A percentile compares a stretch with the other conserved stretches of the same genome.
Conservation (phyloP, 2,797 vertebrate species). For the Semotilus atromaculatus region DNA sequence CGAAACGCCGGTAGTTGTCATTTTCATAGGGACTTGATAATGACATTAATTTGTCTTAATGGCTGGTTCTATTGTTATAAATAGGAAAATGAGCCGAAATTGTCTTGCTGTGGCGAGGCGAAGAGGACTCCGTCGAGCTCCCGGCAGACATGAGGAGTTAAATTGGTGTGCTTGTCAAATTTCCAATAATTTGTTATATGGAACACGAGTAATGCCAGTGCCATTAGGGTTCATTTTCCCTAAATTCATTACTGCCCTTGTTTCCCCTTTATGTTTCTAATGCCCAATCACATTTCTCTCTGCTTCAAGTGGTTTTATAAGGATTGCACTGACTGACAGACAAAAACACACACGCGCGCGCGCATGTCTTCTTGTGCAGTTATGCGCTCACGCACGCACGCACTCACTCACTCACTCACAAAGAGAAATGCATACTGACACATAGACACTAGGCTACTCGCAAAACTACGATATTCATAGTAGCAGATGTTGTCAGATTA, state of each 20-base stretch:
- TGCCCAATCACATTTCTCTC: slow-evolving; percentile 91
- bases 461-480: slow-evolving; percentile 3
- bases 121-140: slow-evolving; percentile 95
- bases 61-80: slow-evolving; percentile 99
- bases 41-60: slow-evolving; percentile 99
- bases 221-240: slow-evolving; percentile 99
- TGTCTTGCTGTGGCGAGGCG: slow-evolving; percentile 71
- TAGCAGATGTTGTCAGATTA: background rate
- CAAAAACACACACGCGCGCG: slow-evolving; percentile 71
- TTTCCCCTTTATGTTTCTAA: slow-evolving; percentile 99
- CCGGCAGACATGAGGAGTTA: slow-evolving; percentile 97
- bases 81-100: slow-evolving; percentile 98
- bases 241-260: slow-evolving; percentile 99
- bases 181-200: slow-evolving; percentile 99
- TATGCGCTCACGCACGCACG: slow-evolving; percentile 67
- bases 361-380: slow-evolving; percentile 17
- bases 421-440: slow-evolving; percentile 73
- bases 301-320: slow-evolving; percentile 92
- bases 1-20: slow-evolving; percentile 99
- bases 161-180: slow-evolving; percentile 99
- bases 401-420: background rate
- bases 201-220: slow-evolving; percentile 99
- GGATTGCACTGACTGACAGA: slow-evolving; percentile 85
- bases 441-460: slow-evolving; percentile 13
- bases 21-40: slow-evolving; percentile 99